Base-by-base conservation (phyloP, 2,888 invertebrate species). In the Leptinotarsa tumamoca region DNA sequence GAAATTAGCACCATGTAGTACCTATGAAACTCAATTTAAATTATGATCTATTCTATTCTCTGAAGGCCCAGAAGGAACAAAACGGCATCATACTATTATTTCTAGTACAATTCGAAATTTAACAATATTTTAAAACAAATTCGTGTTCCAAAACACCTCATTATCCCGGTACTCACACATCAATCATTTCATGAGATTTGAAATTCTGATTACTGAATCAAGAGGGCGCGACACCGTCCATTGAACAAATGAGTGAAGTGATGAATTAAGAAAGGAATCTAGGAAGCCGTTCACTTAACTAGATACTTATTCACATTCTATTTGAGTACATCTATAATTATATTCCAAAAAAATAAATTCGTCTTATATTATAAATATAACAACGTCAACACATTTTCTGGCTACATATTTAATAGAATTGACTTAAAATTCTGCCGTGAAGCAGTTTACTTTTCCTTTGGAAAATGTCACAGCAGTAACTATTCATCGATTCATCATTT, bases 341-440 rank as follows among this genome's bases (percentile, higher is more conserved):
- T 43, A 10, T 72, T 58, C 56, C 56, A 75, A 80, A 74, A 58
- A 78, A 81, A 81, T 78, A 79, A 79, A 80, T 78, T 80, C 77
- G 78, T 79, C 80, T 74, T 56, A 72, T 77, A 71, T 52, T 52
- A 73, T 79, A 75, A 78, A 75, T 76, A 79, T 76, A 81, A 82
- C 81, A 77, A 77, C 76, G 75, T 78, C 77, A 79, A 83, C 83
- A 83, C 80, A 81, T 80, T 83, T 83, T 82, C 83, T 83, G 84
- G 84, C 82, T 83, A 83, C 83, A 81, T 80, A 81, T 83, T 80
- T 80, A 80, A 80, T 63, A 63, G 83, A 85, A 85, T 85, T 85
- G 85, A 85, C 85, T 80, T 83, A 80, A 82, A 83, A 77, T 78
- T 79, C 78, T 79, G 79, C 83, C 71, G 23, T 50, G 2, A 23